These are phyloP conservation scores for Leptonema lineaticorne DNA, from an alignment of 1,140 invertebrate species.

Conservation along the genomic window DNA sequence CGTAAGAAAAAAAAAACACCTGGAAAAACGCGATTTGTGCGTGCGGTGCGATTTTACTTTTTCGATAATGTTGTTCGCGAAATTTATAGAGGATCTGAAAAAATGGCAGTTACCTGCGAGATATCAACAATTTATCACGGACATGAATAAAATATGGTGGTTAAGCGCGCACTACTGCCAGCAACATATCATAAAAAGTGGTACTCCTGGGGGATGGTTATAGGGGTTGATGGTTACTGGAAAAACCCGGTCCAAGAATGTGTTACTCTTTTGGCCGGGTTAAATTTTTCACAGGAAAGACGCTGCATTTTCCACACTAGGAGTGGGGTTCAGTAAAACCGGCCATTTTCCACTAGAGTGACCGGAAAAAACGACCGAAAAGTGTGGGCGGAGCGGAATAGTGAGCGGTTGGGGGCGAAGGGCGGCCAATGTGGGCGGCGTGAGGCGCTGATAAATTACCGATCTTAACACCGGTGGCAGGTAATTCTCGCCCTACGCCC, in stretches of 20 bases:
- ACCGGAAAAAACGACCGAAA: conserved; percentile 35
- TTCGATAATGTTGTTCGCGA: neutral
- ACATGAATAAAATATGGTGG: conserved; percentile 27
- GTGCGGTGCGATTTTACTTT: neutral
- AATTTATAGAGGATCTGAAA: conserved; percentile 2
- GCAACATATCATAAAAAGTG: conserved; percentile 36
- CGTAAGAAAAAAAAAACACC: too few relatives aligned
- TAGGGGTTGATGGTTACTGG: neutral
- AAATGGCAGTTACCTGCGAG: conserved; percentile 17
- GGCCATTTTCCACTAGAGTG: conserved; percentile 46
- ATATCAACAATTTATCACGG: conserved; percentile 29
- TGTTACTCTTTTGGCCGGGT: too few relatives aligned
- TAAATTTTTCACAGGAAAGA: too few relatives aligned
- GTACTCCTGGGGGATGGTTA: neutral
- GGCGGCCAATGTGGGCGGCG: conserved; percentile 18
- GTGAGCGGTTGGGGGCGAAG: too few relatives aligned
- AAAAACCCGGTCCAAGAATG: too few relatives aligned
- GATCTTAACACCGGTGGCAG: conserved; percentile 45
- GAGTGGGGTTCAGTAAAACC: neutral
- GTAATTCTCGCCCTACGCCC: conserved; percentile 45
- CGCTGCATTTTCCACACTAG: conserved; percentile 5
- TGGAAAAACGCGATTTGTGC: too few relatives aligned
- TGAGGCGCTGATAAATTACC: conserved; percentile 46
- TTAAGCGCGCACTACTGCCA: conserved; percentile 22
- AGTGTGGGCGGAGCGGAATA: too few relatives aligned